Percentiles rank a stretch among this genome's conserved stretches.
Evolutionary conservation across 2,888 invertebrate species (phyloP).

Genomic region (Chaetogeoica ovagalla): DNA sequence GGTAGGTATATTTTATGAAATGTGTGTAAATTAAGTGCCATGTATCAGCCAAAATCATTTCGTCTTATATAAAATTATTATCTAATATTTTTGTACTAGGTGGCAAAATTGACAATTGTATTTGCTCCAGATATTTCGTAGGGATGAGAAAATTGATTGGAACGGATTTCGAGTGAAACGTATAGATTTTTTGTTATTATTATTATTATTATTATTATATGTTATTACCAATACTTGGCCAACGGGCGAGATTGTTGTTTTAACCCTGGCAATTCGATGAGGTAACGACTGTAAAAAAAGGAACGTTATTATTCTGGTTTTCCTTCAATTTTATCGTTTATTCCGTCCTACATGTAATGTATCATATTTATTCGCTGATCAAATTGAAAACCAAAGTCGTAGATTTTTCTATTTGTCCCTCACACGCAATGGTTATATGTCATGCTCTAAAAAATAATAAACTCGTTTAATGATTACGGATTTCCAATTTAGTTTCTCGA

Average conservation of each 20-base stretch:
- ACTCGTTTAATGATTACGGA: constrained; percentile 16
- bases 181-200: not conserved
- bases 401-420: not conserved
- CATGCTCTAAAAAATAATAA: constrained; percentile 16
- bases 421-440: not conserved
- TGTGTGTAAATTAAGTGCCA: too few relatives aligned
- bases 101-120: not conserved
- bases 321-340: not conserved
- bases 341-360: not conserved
- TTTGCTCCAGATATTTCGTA: not conserved
- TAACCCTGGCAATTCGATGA: not conserved
- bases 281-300: not conserved
- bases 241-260: not conserved
- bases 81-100: too few relatives aligned
- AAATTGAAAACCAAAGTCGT: constrained; percentile 21
- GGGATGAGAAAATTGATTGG: not conserved
- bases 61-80: too few relatives aligned
- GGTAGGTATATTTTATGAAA: too few relatives aligned
- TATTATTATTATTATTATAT: not conserved
- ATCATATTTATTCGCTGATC: not conserved
- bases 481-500: constrained; percentile 5
- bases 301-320: not conserved
- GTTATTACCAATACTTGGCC: not conserved
- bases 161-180: not conserved
- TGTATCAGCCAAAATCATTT: too few relatives aligned